Evolutionary conservation across 1,140 invertebrate species (phyloP).

Genomic region (Dryas iulia): DNA sequence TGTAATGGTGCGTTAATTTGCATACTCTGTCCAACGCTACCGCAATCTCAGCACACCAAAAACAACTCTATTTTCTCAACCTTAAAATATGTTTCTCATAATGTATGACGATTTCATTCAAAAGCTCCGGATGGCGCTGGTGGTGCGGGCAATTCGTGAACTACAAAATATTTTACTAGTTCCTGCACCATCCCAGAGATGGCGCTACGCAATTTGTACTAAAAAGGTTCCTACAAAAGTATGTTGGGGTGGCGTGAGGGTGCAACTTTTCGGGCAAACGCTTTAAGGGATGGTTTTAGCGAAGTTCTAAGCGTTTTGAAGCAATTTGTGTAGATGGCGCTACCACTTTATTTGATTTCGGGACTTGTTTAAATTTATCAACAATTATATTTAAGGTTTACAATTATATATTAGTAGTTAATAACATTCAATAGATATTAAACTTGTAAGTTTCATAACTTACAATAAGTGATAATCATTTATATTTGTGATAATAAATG

Average conservation of each 20-base stretch:
- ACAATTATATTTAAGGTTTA: no score
- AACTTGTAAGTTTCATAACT: no score
- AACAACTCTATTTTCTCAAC: slow-evolving; percentile 48
- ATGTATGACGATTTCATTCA: slow-evolving; percentile 60
- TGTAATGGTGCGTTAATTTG: slow-evolving; percentile 80
- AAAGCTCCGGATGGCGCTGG: slow-evolving; percentile 58
- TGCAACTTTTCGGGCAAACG: slow-evolving; percentile 35
- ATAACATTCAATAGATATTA: no score
- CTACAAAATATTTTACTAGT: slow-evolving; percentile 63
- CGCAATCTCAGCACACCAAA: slow-evolving; percentile 50
- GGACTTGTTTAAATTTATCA: no score
- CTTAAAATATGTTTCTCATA: slow-evolving; percentile 45
- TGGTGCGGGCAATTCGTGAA: slow-evolving; percentile 48
- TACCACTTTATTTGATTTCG: slow-evolving; percentile 5
- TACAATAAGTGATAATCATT: no score
- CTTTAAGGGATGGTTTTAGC: slow-evolving; percentile 44
- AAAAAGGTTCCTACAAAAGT: slow-evolving; percentile 39
- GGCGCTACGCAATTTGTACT: slow-evolving; percentile 45
- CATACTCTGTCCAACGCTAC: slow-evolving; percentile 69
- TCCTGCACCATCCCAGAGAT: slow-evolving; percentile 63
- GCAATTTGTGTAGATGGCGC: slow-evolving; percentile 53
- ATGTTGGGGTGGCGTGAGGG: slow-evolving; percentile 39
- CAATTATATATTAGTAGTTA: no score
- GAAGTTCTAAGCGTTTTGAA: slow-evolving; percentile 23
- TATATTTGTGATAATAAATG: no score